phyloP scores from a whole-genome alignment of 2,113 vertebrate species.

The Notechis scutatus region DNA sequence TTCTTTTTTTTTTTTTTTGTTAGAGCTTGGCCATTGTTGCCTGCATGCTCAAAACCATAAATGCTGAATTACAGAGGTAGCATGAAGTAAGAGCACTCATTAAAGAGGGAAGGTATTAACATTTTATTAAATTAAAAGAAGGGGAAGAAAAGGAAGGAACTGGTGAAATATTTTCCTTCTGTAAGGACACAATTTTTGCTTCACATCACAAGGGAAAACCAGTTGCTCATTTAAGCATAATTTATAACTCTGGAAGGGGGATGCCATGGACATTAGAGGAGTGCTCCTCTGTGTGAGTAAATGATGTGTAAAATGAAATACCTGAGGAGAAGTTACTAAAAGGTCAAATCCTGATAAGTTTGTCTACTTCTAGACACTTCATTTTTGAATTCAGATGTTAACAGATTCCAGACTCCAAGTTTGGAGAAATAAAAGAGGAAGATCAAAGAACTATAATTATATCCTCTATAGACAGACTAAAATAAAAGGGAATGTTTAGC shows the following conservation, averaged over 20 bases:
- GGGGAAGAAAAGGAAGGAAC: conserved; percentile 12
- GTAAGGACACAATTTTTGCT: not conserved
- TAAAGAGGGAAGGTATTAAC: not conserved
- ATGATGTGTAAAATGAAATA: not conserved
- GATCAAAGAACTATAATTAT: not conserved
- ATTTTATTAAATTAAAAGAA: conserved; percentile 27
- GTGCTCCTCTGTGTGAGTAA: not conserved
- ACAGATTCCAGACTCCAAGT: not conserved
- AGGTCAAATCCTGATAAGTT: not conserved
- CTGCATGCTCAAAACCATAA: conserved; percentile 34
- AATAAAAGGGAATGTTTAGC: not conserved
- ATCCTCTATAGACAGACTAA: not conserved
- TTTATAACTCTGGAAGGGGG: not conserved
- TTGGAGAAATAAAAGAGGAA: not conserved
- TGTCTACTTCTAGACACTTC: not conserved
- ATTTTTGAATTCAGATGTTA: not conserved
- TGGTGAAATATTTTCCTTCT: conserved; percentile 8
- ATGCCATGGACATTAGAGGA: not conserved
- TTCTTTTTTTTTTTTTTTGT: not conserved
- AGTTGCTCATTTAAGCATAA: rapidly evolving
- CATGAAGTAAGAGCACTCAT: conserved; percentile 11
- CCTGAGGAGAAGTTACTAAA: not conserved
- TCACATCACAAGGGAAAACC: not conserved
- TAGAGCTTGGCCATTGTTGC: conserved; percentile 8
- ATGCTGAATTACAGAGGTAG: conserved; percentile 14